A percentile compares a stretch with the other conserved stretches of the same genome.
phyloP scores from a whole-genome alignment of 2,888 invertebrate species.

The Nebria salina region DNA sequence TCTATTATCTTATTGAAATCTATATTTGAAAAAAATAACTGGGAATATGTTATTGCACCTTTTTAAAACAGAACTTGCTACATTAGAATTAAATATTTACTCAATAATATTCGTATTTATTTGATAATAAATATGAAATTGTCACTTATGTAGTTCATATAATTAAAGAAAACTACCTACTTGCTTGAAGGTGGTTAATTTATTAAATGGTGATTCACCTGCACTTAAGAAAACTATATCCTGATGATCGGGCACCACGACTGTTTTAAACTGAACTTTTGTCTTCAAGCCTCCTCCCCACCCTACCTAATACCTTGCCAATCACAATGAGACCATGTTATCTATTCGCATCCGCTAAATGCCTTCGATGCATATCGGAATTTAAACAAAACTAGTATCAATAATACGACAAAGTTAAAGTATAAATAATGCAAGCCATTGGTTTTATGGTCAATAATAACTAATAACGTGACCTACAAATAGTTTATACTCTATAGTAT shows the following conservation, averaged over 20 bases:
- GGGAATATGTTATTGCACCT: no score
- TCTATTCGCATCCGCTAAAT: slow-evolving; percentile 39
- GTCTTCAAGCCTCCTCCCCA: slow-evolving; percentile 52
- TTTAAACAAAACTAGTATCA: slow-evolving; percentile 1
- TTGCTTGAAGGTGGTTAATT: slow-evolving; percentile 15
- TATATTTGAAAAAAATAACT: no score
- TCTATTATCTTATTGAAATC: no score
- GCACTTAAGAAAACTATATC: slow-evolving; percentile 38
- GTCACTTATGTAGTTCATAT: neutral
- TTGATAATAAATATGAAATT: neutral
- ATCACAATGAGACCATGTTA: slow-evolving; percentile 54
- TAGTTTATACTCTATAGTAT: slow-evolving; percentile 22
- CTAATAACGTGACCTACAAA: slow-evolving; percentile 9
- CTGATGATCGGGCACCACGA: slow-evolving; percentile 56
- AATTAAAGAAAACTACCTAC: neutral
- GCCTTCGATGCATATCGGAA: slow-evolving; percentile 4
- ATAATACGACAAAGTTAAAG: neutral
- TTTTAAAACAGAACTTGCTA: no score
- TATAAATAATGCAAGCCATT: neutral
- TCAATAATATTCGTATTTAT: neutral
- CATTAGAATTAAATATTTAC: neutral
- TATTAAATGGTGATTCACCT: slow-evolving; percentile 33
- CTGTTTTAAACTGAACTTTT: slow-evolving; percentile 58
- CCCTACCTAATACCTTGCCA: slow-evolving; percentile 56
- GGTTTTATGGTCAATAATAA: neutral